These are phyloP conservation scores for Drosophila sordidula DNA, from an alignment of 2,888 invertebrate species.

Conservation along the genomic window DNA sequence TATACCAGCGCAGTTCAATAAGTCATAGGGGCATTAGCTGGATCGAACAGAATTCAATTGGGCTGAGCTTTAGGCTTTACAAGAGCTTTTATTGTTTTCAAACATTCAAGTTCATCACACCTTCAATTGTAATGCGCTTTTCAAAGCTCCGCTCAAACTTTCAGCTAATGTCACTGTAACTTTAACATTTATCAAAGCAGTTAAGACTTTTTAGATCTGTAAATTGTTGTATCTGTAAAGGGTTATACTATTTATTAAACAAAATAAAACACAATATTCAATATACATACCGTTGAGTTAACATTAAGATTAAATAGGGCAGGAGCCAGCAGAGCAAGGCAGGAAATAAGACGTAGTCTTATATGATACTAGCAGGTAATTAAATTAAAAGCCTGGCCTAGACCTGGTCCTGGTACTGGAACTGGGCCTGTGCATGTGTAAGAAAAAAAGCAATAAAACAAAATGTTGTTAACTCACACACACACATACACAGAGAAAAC, in stretches of 20 bases:
- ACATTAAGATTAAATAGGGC: slow-evolving; percentile 62
- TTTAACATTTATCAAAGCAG: slow-evolving; percentile 28
- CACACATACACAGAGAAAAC: slow-evolving; percentile 17
- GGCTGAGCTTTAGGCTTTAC: background rate
- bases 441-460: slow-evolving; percentile 69
- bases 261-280: slow-evolving; percentile 39
- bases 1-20: slow-evolving; percentile 21
- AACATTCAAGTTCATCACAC: background rate
- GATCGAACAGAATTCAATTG: slow-evolving; percentile 1
- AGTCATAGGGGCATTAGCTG: slow-evolving; percentile 21
- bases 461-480: slow-evolving; percentile 45
- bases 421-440: slow-evolving; percentile 48
- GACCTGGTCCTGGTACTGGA: slow-evolving; percentile 6
- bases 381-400: slow-evolving; percentile 53
- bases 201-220: slow-evolving; percentile 59
- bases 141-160: background rate
- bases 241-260: slow-evolving; percentile 13
- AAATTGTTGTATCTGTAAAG: slow-evolving; percentile 48
- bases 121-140: background rate
- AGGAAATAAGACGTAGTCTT: slow-evolving; percentile 47
- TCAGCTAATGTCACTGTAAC: slow-evolving; percentile 20
- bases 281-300: slow-evolving; percentile 60
- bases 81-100: background rate
- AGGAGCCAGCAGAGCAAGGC: slow-evolving; percentile 29
- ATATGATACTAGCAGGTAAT: slow-evolving; percentile 63